phyloP scores from a whole-genome alignment of 2,113 vertebrate species.

The Ceyx cyanopectus region DNA sequence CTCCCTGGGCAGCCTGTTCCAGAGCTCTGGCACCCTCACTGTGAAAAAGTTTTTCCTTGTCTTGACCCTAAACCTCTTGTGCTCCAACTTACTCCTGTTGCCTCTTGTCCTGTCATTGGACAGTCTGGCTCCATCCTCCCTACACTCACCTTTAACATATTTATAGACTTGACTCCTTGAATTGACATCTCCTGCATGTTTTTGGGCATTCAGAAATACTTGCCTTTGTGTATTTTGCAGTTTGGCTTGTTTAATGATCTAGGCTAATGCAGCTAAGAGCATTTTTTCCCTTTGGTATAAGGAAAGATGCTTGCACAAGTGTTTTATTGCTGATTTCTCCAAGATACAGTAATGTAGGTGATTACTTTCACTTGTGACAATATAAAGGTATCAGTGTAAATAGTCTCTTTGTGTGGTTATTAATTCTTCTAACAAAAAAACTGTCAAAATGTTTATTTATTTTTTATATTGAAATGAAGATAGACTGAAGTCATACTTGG shows the following conservation, averaged over 20 bases:
- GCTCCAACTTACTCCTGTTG: no score
- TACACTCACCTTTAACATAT: no score
- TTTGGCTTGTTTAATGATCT: background rate
- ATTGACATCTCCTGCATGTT: fast-evolving
- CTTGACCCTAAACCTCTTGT: no score
- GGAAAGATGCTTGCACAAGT: background rate
- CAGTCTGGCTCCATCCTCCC: no score
- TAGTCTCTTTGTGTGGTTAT: background rate
- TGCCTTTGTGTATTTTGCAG: background rate
- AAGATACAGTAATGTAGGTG: background rate
- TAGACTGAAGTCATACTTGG: background rate
- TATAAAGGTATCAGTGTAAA: background rate
- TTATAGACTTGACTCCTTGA: background rate
- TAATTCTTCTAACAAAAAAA: background rate
- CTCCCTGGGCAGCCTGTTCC: no score
- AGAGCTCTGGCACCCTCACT: no score
- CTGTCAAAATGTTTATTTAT: background rate
- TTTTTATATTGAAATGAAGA: background rate
- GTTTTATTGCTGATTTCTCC: background rate
- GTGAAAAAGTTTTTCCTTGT: no score
- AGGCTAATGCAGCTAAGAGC: background rate
- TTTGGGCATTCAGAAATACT: background rate
- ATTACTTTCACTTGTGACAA: background rate
- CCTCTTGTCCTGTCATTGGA: no score
- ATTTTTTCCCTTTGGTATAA: background rate